A percentile compares a stretch with the other conserved stretches of the same genome.
Conservation (phyloP, 2,888 invertebrate species). For the Drosophila flavopinicola region DNA sequence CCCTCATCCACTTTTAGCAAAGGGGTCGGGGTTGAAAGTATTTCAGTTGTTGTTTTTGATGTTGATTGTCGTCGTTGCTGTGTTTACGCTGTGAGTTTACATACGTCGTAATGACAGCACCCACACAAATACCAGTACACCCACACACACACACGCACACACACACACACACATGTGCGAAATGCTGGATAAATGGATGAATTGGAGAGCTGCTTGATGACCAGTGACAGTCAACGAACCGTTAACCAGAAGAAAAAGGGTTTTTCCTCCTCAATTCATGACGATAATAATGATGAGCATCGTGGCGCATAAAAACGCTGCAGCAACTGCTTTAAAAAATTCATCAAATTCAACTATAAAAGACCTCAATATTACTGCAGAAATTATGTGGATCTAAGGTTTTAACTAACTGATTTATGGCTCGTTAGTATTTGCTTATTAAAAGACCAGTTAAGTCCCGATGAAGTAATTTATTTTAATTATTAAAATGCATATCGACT, state of each 20-base stretch:
- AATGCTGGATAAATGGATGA: conserved; percentile 38
- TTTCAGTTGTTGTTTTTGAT: conserved; percentile 54
- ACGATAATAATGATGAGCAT: conserved; percentile 13
- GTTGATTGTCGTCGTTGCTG: conserved; percentile 61
- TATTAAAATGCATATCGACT: no score
- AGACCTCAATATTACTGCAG: no score
- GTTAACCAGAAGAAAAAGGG: conserved; percentile 42
- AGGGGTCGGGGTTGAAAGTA: conserved; percentile 7
- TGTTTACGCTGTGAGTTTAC: conserved; percentile 65
- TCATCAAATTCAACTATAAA: no score
- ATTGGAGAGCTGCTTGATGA: conserved; percentile 42
- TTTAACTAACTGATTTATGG: no score
- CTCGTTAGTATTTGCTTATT: no score
- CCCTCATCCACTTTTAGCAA: neutral
- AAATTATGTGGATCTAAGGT: no score
- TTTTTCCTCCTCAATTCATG: conserved; percentile 26
- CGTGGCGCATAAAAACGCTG: neutral
- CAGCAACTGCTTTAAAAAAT: no score
- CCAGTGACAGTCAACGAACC: conserved; percentile 60
- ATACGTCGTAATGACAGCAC: conserved; percentile 61
- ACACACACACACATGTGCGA: conserved; percentile 11
- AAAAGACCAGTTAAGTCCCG: no score
- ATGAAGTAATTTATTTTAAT: no score
- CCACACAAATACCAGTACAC: neutral
- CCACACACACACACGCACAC: conserved; percentile 11